phyloP scores from a whole-genome alignment of 2,888 invertebrate species.

The Eugnorisma glareosa region DNA sequence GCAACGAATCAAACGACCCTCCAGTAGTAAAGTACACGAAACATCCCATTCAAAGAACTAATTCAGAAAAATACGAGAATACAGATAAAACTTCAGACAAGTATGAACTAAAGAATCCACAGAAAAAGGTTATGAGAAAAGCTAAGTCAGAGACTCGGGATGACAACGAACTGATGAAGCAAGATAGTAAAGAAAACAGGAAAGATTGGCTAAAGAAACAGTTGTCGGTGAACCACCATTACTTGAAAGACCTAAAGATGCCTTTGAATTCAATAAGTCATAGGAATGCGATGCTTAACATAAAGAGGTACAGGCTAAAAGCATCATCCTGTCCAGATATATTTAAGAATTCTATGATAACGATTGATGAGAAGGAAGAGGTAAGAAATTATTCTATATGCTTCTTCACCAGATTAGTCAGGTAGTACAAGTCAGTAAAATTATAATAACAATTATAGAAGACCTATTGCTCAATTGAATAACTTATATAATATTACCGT shows the following conservation, averaged over 20 bases:
- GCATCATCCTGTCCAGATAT: conserved; percentile 98
- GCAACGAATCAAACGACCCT: conserved; percentile 74
- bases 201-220: conserved; percentile 88
- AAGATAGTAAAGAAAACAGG: conserved; percentile 84
- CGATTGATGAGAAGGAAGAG: conserved; percentile 94
- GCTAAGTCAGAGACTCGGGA: conserved; percentile 79
- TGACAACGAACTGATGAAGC: conserved; percentile 82
- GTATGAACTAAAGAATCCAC: conserved; percentile 77
- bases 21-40: conserved; percentile 77
- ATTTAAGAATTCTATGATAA: conserved; percentile 96
- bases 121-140: conserved; percentile 74
- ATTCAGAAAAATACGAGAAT: conserved; percentile 79
- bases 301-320: conserved; percentile 94
- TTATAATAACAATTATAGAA: neutral
- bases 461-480: neutral
- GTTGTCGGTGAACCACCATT: conserved; percentile 91
- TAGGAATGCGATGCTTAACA: conserved; percentile 95
- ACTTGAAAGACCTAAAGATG: conserved; percentile 93
- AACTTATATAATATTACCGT: neutral
- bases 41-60: conserved; percentile 77
- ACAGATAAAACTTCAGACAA: conserved; percentile 73
- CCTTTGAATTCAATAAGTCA: conserved; percentile 96
- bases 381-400: conserved; percentile 82
- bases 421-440: neutral
- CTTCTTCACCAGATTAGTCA: neutral